phyloP scores from a whole-genome alignment of 2,888 invertebrate species.

The Escarpia spicata region DNA sequence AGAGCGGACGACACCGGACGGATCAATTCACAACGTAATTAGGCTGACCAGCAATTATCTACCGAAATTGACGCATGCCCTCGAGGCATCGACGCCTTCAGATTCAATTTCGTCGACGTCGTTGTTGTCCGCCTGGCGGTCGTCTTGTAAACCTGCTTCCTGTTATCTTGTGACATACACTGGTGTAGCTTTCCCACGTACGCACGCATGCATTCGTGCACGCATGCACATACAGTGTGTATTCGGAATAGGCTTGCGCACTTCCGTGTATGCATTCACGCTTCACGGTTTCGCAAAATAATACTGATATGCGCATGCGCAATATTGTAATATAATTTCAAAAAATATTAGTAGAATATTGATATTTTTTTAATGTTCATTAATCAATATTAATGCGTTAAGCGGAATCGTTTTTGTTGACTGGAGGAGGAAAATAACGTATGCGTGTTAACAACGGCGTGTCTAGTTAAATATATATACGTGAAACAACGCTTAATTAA shows the following conservation, averaged over 20 bases:
- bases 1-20: neutral
- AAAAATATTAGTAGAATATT: too few species aligned
- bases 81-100: neutral
- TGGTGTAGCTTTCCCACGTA: neutral
- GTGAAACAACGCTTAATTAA: too few species aligned
- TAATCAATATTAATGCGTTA: too few species aligned
- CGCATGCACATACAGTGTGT: neutral
- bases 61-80: neutral
- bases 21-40: slow-evolving; percentile 13
- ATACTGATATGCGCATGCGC: too few species aligned
- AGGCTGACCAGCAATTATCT: slow-evolving; percentile 13
- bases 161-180: neutral
- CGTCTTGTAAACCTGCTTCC: neutral
- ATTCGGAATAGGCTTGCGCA: neutral
- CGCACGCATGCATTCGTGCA: neutral
- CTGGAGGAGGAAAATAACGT: too few species aligned
- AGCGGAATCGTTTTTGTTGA: too few species aligned
- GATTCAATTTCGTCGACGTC: neutral
- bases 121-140: neutral
- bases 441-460: too few species aligned
- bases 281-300: too few species aligned
- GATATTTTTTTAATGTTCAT: too few species aligned
- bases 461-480: too few species aligned
- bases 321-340: too few species aligned
- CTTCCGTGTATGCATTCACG: too few species aligned